A percentile compares a stretch with the other conserved stretches of the same genome.
phyloP scores from a whole-genome alignment of 2,888 invertebrate species.

The Hymenopus coronatus region DNA sequence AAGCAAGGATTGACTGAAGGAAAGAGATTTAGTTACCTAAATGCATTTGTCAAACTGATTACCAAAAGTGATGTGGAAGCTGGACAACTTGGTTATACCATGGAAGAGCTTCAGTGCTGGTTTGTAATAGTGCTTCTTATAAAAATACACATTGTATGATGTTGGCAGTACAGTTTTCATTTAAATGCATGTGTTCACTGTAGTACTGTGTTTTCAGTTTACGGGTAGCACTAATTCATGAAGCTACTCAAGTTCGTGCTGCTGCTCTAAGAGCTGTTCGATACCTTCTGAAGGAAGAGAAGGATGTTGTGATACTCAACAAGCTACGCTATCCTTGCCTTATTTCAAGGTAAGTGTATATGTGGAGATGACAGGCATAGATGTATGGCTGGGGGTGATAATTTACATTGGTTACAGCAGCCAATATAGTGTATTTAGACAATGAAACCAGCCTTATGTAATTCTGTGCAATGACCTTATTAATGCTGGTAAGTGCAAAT shows the following conservation, averaged over 20 bases:
- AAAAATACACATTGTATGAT: neutral
- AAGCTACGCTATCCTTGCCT: slow-evolving; percentile 80
- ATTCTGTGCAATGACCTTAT: too few species aligned
- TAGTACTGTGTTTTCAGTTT: slow-evolving; percentile 59
- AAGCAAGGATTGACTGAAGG: slow-evolving; percentile 67
- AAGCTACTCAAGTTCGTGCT: slow-evolving; percentile 85
- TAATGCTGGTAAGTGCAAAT: too few species aligned
- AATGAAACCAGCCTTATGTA: too few species aligned
- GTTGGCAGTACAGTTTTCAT: neutral
- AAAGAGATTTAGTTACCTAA: slow-evolving; percentile 80
- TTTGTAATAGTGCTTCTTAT: slow-evolving; percentile 41
- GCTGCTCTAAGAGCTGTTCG: slow-evolving; percentile 84
- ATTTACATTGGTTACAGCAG: too few species aligned
- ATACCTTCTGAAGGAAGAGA: slow-evolving; percentile 74
- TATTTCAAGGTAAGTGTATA: slow-evolving; percentile 61
- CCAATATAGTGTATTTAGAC: too few species aligned
- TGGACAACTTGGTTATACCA: slow-evolving; percentile 65
- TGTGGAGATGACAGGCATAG: neutral
- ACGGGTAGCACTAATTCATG: slow-evolving; percentile 78
- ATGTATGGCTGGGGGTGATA: too few species aligned
- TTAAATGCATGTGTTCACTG: neutral
- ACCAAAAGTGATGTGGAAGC: slow-evolving; percentile 59
- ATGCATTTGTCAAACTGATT: slow-evolving; percentile 80
- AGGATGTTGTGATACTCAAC: slow-evolving; percentile 76
- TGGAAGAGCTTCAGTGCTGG: slow-evolving; percentile 81